Conservation (phyloP, 2,113 vertebrate genomes). For the Epinephelus moara region DNA sequence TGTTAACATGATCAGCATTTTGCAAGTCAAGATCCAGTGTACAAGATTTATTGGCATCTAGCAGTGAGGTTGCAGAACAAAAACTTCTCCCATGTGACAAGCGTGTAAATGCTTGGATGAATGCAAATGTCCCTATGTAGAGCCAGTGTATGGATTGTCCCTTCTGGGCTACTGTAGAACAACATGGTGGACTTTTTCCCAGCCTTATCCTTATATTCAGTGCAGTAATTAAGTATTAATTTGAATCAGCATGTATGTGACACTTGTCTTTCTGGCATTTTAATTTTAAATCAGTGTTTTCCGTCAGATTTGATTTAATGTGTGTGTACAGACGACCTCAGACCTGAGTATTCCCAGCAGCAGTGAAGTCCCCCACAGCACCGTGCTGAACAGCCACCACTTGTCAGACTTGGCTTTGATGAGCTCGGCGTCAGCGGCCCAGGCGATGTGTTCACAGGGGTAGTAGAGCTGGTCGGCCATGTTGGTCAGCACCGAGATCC, state of each 20-base stretch:
- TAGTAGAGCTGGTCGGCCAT: slow-evolving; percentile 95
- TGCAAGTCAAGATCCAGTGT: not conserved
- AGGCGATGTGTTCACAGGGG: slow-evolving; percentile 95
- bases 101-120: too few relatives aligned
- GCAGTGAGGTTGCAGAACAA: too few relatives aligned
- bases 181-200: too few relatives aligned
- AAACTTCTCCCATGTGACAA: too few relatives aligned
- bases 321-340: slow-evolving; percentile 33
- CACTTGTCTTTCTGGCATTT: not conserved
- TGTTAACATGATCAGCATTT: not conserved
- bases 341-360: slow-evolving; percentile 90
- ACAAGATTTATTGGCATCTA: too few relatives aligned
- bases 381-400: slow-evolving; percentile 91
- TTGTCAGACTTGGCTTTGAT: slow-evolving; percentile 81
- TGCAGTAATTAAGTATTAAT: not conserved
- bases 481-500: slow-evolving; percentile 90
- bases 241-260: not conserved
- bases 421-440: slow-evolving; percentile 91
- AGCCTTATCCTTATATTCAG: not conserved
- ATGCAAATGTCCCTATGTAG: too few relatives aligned
- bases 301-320: not conserved
- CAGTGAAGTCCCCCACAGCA: slow-evolving; percentile 90
- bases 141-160: too few relatives aligned
- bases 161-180: too few relatives aligned
- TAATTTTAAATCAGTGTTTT: not conserved